Evolutionary conservation across 2,888 invertebrate genomes (phyloP).

Genomic region (Tetranychus truncatus): DNA sequence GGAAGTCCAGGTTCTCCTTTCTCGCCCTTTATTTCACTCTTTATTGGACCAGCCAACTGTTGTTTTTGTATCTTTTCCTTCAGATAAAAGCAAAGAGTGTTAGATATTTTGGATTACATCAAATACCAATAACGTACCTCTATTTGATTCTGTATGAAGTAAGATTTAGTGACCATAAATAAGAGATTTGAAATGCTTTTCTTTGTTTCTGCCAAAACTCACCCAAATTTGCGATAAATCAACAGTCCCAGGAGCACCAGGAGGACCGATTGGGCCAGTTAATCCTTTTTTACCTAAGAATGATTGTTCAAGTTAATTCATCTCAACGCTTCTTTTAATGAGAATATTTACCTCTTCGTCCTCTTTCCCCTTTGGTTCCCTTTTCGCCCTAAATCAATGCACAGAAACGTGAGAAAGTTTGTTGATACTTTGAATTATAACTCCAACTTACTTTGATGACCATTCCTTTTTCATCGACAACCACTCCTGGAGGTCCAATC

Average conservation of each 20-base stretch:
- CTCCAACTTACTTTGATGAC: neutral
- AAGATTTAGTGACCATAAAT: neutral
- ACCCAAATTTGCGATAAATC: neutral
- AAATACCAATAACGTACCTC: neutral
- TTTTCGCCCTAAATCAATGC: conserved; percentile 13
- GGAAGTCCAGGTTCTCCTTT: conserved; percentile 18
- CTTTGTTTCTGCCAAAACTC: neutral
- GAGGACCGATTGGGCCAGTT: neutral
- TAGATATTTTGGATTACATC: neutral
- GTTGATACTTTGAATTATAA: neutral
- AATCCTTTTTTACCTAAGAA: neutral
- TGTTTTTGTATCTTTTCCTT: neutral
- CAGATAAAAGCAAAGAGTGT: neutral
- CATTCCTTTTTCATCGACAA: neutral
- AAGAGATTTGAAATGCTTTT: neutral
- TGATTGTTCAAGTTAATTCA: neutral
- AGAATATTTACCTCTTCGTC: neutral
- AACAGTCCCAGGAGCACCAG: neutral
- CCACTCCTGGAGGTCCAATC: neutral
- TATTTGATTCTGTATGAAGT: neutral
- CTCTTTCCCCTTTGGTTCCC: neutral
- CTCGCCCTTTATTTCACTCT: conserved; percentile 14
- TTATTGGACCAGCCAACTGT: neutral
- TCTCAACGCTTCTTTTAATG: neutral
- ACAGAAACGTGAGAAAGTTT: neutral